Evolutionary conservation across 2,888 invertebrate species (phyloP).

Genomic region (Ormyrus pomaceus): DNA sequence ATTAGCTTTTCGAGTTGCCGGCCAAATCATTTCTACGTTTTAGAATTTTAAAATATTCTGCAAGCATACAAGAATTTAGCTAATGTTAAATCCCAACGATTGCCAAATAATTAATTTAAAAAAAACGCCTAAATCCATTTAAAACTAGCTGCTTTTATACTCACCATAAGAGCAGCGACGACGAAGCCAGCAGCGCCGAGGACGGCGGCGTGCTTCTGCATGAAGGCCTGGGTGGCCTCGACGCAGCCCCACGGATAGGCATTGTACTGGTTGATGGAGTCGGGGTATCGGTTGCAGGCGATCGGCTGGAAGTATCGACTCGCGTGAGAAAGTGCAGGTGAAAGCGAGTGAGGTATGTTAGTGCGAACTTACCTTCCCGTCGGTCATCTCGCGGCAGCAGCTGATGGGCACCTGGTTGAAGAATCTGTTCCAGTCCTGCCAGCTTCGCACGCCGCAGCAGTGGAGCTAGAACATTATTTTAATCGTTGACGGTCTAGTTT

Average conservation of each 20-base stretch:
- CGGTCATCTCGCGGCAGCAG: slow-evolving; percentile 82
- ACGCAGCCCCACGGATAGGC: slow-evolving; percentile 87
- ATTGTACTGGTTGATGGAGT: slow-evolving; percentile 71
- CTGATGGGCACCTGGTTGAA: slow-evolving; percentile 81
- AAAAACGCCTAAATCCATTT: no score
- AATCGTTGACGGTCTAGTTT: no score
- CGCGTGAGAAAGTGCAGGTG: not conserved
- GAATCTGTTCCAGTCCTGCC: slow-evolving; percentile 83
- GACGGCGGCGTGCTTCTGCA: slow-evolving; percentile 86
- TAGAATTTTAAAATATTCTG: no score
- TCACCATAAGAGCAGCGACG: slow-evolving; percentile 91
- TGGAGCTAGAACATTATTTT: slow-evolving; percentile 78
- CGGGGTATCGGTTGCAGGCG: slow-evolving; percentile 65
- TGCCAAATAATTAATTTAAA: not conserved
- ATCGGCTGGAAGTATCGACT: slow-evolving; percentile 72
- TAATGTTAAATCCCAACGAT: no score
- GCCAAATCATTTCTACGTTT: no score
- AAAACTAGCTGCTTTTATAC: no score
- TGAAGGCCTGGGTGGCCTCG: slow-evolving; percentile 82
- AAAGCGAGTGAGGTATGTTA: not conserved
- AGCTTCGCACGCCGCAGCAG: slow-evolving; percentile 89
- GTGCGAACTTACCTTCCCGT: slow-evolving; percentile 76
- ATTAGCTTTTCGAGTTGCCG: no score
- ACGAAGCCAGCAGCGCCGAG: slow-evolving; percentile 89
- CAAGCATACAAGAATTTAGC: no score